These are phyloP conservation scores for Melanostoma scalare DNA, from an alignment of 2,888 invertebrate species.

Conservation along the genomic window DNA sequence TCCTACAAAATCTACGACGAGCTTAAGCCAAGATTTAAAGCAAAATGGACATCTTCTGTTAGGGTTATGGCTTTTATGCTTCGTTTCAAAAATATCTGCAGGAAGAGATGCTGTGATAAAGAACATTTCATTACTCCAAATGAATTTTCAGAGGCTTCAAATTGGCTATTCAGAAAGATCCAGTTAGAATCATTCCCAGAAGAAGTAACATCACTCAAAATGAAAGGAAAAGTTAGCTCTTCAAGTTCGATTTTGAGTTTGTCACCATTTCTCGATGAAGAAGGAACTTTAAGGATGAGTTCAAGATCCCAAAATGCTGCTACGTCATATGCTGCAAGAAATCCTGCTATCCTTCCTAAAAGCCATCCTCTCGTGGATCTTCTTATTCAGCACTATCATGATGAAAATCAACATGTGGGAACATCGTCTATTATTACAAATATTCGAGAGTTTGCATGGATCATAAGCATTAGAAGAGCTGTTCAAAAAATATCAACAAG, in stretches of 20 bases:
- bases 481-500: not conserved
- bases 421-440: not conserved
- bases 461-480: conserved; percentile 8
- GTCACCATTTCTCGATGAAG: conserved; percentile 26
- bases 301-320: not conserved
- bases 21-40: not conserved
- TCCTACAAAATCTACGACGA: not conserved
- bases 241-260: not conserved
- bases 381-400: not conserved
- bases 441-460: conserved; percentile 14
- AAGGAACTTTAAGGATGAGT: not conserved
- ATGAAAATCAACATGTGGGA: not conserved
- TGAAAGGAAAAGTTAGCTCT: not conserved
- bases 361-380: not conserved
- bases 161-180: not conserved
- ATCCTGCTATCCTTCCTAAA: too few relatives aligned
- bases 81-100: not conserved
- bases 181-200: not conserved
- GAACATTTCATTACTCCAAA: not conserved
- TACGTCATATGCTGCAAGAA: not conserved
- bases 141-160: not conserved
- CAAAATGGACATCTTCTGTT: not conserved
- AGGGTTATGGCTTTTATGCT: not conserved
- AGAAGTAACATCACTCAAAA: not conserved
- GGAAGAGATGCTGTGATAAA: not conserved